Evolutionary conservation across 2,113 vertebrate genomes (phyloP).

Genomic region (Rhinogobius similis): DNA sequence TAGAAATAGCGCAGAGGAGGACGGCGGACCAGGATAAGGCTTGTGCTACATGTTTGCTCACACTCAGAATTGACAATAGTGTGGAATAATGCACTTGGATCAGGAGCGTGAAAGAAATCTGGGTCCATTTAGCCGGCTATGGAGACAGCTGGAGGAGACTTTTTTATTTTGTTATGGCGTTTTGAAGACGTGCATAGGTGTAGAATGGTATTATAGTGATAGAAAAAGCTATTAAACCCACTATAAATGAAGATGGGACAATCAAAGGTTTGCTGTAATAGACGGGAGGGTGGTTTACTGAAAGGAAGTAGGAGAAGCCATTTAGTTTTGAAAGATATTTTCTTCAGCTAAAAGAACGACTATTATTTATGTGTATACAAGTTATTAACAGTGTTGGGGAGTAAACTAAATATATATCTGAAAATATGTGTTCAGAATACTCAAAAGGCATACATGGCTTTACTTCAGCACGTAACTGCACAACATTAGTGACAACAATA

Average conservation of each 20-base stretch:
- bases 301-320: background rate
- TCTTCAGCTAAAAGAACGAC: too few species aligned
- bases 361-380: too few species aligned
- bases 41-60: constrained; percentile 42
- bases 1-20: constrained; percentile 44
- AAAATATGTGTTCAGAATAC: too few species aligned
- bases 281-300: background rate
- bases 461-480: too few species aligned
- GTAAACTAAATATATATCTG: too few species aligned
- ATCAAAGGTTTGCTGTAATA: background rate
- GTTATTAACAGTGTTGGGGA: too few species aligned
- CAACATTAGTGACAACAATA: too few species aligned
- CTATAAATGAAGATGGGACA: background rate
- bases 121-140: constrained; percentile 20
- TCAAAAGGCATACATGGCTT: too few species aligned
- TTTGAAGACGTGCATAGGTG: background rate
- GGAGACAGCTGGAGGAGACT: constrained; percentile 16
- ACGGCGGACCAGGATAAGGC: constrained; percentile 10
- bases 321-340: background rate
- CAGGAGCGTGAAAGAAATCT: constrained; percentile 25
- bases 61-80: constrained; percentile 25
- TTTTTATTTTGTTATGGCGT: background rate
- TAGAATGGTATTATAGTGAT: background rate
- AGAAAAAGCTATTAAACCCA: background rate
- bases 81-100: constrained; percentile 36